Conservation (phyloP, 2,113 vertebrate species). For the Nothocercus nigrocapillus region DNA sequence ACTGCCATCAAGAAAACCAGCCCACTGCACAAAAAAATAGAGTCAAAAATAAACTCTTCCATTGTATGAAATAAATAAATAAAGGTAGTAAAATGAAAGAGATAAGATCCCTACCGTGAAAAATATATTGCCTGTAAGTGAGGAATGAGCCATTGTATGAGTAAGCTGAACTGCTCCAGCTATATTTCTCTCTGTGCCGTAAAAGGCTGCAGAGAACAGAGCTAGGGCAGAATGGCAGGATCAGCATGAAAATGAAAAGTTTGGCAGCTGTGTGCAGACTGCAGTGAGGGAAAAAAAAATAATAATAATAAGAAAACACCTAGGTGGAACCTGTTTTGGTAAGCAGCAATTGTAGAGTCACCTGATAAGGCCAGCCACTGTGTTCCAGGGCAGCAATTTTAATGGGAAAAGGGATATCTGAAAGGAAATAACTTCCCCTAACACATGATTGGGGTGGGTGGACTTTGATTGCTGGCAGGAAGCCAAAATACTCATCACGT, state of each 20-base stretch:
- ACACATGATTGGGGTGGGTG: not conserved
- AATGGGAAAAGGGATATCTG: not conserved
- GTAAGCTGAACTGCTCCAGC: not conserved
- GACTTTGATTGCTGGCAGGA: not conserved
- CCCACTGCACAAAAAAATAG: not conserved
- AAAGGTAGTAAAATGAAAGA: not conserved
- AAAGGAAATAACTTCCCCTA: not conserved
- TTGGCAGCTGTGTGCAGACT: not conserved
- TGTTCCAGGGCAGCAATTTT: not conserved
- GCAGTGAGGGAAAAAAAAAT: not conserved
- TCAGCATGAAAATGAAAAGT: constrained; percentile 26
- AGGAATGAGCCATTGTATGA: not conserved
- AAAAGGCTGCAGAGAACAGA: not conserved
- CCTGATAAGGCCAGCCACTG: not conserved
- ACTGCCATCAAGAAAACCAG: not conserved
- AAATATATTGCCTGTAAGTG: constrained; percentile 21
- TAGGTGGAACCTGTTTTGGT: not conserved
- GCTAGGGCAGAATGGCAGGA: not conserved
- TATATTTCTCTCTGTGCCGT: not conserved
- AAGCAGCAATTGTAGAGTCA: not conserved
- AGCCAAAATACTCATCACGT: not conserved
- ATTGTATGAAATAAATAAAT: not conserved
- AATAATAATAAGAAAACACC: not conserved
- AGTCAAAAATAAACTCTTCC: not conserved
- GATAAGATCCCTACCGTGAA: not conserved